Evolutionary conservation across 1,140 invertebrate genomes (phyloP).

Genomic region (Aplysia californica): DNA sequence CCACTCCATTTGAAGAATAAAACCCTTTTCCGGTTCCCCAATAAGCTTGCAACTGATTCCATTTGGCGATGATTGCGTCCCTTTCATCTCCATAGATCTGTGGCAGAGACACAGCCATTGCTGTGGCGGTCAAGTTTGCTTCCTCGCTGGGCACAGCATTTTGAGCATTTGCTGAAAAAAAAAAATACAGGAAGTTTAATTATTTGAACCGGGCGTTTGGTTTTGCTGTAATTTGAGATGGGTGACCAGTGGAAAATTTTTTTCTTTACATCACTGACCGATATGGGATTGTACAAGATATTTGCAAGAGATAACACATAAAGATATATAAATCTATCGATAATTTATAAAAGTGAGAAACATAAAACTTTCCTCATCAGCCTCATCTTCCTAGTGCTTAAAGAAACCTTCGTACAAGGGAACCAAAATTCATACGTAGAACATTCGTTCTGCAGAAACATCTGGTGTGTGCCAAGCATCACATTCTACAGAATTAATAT

Average conservation of each 20-base stretch:
- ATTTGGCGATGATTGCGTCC: slow-evolving; percentile 89
- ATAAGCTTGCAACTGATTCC: slow-evolving; percentile 93
- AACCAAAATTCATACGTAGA: too few species aligned
- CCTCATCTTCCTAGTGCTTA: too few species aligned
- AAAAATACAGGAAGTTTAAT: neutral
- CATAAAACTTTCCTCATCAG: too few species aligned
- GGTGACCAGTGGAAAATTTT: neutral
- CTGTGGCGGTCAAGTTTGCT: slow-evolving; percentile 72
- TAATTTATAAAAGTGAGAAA: too few species aligned
- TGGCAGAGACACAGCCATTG: slow-evolving; percentile 81
- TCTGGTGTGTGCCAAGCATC: too few species aligned
- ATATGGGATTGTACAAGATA: neutral
- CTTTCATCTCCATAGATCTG: slow-evolving; percentile 92
- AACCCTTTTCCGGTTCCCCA: slow-evolving; percentile 86
- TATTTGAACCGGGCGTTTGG: neutral
- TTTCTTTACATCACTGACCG: neutral
- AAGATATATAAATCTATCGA: neutral
- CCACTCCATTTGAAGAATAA: slow-evolving; percentile 58
- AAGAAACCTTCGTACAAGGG: too few species aligned
- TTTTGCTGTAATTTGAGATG: neutral
- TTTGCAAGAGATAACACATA: neutral
- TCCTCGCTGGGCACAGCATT: slow-evolving; percentile 73
- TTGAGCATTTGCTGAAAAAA: slow-evolving; percentile 38
- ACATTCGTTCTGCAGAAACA: too few species aligned
- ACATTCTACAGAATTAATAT: too few species aligned